A percentile compares a stretch with the other conserved stretches of the same genome.
Evolutionary conservation across 2,888 invertebrate genomes (phyloP).

Genomic region (Venusia cambrica): DNA sequence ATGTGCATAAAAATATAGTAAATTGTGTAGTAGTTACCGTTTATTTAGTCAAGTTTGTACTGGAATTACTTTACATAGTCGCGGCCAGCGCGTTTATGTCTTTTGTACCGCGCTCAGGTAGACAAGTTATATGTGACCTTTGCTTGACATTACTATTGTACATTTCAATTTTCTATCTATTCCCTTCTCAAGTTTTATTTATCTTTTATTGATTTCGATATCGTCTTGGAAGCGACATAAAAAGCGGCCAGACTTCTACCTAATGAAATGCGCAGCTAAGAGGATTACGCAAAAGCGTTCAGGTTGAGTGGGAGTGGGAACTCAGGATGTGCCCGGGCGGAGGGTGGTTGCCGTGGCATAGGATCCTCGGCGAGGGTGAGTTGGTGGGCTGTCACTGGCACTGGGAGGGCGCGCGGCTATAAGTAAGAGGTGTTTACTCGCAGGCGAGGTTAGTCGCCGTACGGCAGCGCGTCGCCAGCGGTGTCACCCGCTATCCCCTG

Average conservation of each 20-base stretch:
- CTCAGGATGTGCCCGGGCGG: slow-evolving; percentile 21
- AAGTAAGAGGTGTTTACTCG: slow-evolving; percentile 73
- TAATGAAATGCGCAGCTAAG: neutral
- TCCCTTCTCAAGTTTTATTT: slow-evolving; percentile 2
- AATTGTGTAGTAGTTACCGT: neutral
- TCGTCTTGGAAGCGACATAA: slow-evolving; percentile 4
- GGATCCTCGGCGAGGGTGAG: slow-evolving; percentile 19
- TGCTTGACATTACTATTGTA: slow-evolving; percentile 14
- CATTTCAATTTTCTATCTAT: slow-evolving; percentile 5
- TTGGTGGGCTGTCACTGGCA: slow-evolving; percentile 22
- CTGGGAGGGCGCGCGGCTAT: slow-evolving; percentile 69
- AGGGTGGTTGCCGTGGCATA: slow-evolving; percentile 26
- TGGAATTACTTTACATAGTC: slow-evolving; percentile 7
- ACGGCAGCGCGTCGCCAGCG: slow-evolving; percentile 72
- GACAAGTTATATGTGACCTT: slow-evolving; percentile 14
- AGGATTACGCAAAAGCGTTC: slow-evolving; percentile 9
- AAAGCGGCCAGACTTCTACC: neutral
- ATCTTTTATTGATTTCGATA: slow-evolving; percentile 6
- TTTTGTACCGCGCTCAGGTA: slow-evolving; percentile 36
- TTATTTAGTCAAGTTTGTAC: slow-evolving; percentile 3
- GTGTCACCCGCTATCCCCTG: slow-evolving; percentile 56
- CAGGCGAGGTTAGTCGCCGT: slow-evolving; percentile 78
- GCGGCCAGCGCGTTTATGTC: slow-evolving; percentile 54
- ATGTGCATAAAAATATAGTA: neutral
- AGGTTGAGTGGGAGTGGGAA: neutral